phyloP scores from a whole-genome alignment of 2,797 vertebrate species.

The Peromyscus melanophrys region DNA sequence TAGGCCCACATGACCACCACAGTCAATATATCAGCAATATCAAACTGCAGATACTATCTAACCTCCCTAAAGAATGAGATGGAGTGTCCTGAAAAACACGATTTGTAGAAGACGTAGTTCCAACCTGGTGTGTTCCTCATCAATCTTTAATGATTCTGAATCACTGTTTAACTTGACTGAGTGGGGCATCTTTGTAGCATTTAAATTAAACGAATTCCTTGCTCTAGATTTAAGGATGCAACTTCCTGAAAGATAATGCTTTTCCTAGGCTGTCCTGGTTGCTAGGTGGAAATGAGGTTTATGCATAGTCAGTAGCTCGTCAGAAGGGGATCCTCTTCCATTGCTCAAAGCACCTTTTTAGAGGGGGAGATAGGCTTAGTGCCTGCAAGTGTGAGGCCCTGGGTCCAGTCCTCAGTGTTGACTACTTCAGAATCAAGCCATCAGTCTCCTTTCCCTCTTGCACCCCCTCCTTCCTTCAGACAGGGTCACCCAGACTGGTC shows the following conservation, averaged over 20 bases:
- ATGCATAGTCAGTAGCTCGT: not conserved
- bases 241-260: constrained; percentile 13
- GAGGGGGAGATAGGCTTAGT: not conserved
- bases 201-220: constrained; percentile 33
- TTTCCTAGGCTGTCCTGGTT: not conserved
- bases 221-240: not conserved
- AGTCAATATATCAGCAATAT: not conserved
- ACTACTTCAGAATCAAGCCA: not conserved
- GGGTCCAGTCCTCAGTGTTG: not conserved
- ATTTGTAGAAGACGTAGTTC: not conserved
- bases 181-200: not conserved
- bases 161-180: constrained; percentile 19
- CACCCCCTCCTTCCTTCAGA: not conserved
- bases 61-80: constrained; percentile 31
- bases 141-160: not conserved
- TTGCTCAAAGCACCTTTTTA: not conserved
- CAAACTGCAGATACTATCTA: not conserved
- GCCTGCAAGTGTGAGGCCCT: not conserved
- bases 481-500: not conserved
- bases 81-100: not conserved
- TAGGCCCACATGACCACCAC: not conserved
- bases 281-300: not conserved
- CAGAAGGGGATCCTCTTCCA: not conserved
- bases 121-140: constrained; percentile 14
- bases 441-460: not conserved